Evolutionary conservation across 2,113 vertebrate species (phyloP), one percentile per base, ranked within the genome.

Genomic region (Tinamus guttatus): DNA sequence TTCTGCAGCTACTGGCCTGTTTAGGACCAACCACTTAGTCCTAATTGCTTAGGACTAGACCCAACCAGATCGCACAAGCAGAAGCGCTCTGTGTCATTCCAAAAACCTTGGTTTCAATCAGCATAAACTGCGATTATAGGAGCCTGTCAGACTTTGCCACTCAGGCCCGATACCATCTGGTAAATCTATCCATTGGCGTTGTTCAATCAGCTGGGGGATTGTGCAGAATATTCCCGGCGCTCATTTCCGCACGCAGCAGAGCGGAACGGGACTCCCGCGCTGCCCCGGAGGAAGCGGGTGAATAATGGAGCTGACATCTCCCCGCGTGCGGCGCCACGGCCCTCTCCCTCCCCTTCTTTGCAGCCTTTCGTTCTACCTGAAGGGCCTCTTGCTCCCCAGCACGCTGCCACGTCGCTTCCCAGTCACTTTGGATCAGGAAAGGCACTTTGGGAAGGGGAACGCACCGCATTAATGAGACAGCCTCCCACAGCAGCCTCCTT

Each of bases 251-350:
- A 89, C 18, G 67, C 89, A 89, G 43, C 32, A 78, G 58, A 95
- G 79, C 54, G 81, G 69, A 94, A 77, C 28, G 0, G 2, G 47
- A 78, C 59, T 75, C 90, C 68, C 63, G 36, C 89, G 75, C 71
- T 88, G 76, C 83, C 87, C 85, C 87, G 62, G 91, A 95, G 91
- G 60, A 81, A 94, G 68, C 0, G 11, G 27, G 77, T 96, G 89
- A 95, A 85, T 94, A 95, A 96, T 45, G 62, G 21, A 94, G 63
- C 67, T 95, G 95, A 95, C 85, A 87, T 75, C 79, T 85, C 47
- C 40, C 68, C 3, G 1, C 11, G 13, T 60, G 84, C 88, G 82
- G 69, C 63, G 59, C 54, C 45, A 20, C 68, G 25, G 67, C 47
- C 32, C 25, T 80, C 17, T 20, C 15, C 20, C 24, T 79, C 15